Evolutionary conservation across 2,113 vertebrate genomes (phyloP), one percentile per base, ranked within the genome.

Genomic region (Bungarus multicinctus): DNA sequence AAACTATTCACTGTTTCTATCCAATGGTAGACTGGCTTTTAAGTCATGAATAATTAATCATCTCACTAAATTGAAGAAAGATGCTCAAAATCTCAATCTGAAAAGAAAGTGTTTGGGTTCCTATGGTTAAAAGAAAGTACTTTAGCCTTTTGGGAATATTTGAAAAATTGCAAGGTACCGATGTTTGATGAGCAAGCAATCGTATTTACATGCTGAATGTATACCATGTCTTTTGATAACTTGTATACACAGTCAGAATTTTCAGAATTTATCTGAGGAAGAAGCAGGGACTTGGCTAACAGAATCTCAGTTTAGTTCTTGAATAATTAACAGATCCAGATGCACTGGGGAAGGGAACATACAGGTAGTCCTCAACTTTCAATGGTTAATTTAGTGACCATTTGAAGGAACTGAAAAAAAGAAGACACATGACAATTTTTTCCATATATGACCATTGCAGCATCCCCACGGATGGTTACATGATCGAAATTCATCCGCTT

Each of bases 11-110:
- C 85, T 57, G 69, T 94, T 94, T 52, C 22, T 91, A 57, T 94
- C 39, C 85, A 94, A 14, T 93, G 90, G 39, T 34, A 45, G 52
- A 1, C 85, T 96, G 89, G 27, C 86, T 95, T 85, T 90, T 23
- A 92, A 30, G 88, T 91, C 57, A 94, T 93, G 30, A 93, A 58
- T 92, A 93, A 60, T 91, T 88, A 94, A 93, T 94, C 45, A 18
- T 94, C 89, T 95, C 60, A 90, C 50, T 94, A 87, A 43, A 94
- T 54, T 91, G 94, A 93, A 95, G 91, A 88, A 94, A 95, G 88
- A 93, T 95, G 93, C 87, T 95, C 94, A 96, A 95, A 95, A 91
- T 3, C 0, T 57, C 74, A n/a, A 85, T 57, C 53, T 94, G 88
- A 94, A 93, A 96, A 95, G 92, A 95, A 96, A 91, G 74, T 22